phyloP scores from a whole-genome alignment of 92 coral and sea anemone species.

The Chrysogorgia sp. region DNA sequence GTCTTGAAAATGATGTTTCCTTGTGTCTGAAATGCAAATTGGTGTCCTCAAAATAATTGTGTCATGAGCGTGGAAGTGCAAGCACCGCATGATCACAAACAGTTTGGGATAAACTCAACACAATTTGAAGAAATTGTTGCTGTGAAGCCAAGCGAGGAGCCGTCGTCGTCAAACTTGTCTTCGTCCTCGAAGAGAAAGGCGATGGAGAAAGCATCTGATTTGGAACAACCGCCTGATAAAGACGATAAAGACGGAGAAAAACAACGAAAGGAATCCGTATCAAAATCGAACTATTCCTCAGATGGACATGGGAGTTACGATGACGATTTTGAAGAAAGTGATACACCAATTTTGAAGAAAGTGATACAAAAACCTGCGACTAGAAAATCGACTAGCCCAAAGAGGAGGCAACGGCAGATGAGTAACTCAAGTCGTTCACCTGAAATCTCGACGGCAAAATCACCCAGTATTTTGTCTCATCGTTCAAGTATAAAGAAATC shows the following conservation, averaged over 20 bases:
- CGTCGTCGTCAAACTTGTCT: conserved; percentile 10
- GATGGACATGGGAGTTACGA: conserved; percentile 65
- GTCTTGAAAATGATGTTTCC: neutral
- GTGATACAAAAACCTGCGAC: conserved; percentile 30
- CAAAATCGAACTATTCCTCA: conserved; percentile 2
- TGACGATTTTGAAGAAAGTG: conserved; percentile 81
- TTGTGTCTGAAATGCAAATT: neutral
- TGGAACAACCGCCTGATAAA: neutral
- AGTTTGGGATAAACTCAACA: neutral
- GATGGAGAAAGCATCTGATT: neutral
- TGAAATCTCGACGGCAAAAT: conserved; percentile 40
- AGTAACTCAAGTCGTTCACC: conserved; percentile 48
- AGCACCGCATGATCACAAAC: conserved; percentile 22
- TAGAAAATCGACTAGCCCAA: conserved; percentile 32
- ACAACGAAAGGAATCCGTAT: conserved; percentile 7
- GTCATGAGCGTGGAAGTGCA: conserved; percentile 29
- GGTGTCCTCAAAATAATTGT: conserved; percentile 1
- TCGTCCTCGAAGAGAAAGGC: neutral
- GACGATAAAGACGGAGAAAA: conserved; percentile 11
- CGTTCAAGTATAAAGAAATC: conserved; percentile 57
- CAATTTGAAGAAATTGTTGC: conserved; percentile 29
- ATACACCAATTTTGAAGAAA: conserved; percentile 60
- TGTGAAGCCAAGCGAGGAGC: conserved; percentile 17
- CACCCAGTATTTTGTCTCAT: conserved; percentile 55
- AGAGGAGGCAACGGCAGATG: conserved; percentile 34